Conservation (phyloP, 2,888 invertebrate genomes). For the Volucella inflata region DNA sequence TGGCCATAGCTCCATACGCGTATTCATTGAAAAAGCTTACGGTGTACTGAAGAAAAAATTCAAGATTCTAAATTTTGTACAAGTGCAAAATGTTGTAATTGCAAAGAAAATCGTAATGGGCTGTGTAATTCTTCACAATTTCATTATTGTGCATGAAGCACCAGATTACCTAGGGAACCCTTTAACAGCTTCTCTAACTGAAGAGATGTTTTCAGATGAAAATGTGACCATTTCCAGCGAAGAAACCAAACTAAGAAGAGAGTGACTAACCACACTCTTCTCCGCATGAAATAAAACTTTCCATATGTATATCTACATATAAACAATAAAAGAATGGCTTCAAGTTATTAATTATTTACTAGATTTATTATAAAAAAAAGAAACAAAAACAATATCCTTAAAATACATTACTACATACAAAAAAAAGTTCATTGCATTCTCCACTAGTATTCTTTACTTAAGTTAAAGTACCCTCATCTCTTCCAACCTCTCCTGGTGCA, state of each 20-base stretch:
- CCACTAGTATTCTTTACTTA: no score
- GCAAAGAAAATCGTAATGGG: not conserved
- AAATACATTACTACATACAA: not conserved
- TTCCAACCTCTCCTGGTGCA: conserved; percentile 4
- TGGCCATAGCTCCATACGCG: no score
- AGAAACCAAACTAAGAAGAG: not conserved
- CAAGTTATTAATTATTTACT: not conserved
- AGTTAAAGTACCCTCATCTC: not conserved
- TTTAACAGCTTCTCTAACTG: not conserved
- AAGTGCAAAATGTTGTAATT: no score
- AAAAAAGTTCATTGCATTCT: no score
- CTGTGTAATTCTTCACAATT: conserved; percentile 8
- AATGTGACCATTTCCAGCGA: conserved; percentile 5
- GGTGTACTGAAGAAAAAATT: conserved; percentile 1
- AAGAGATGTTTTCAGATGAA: conserved; percentile 5
- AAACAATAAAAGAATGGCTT: not conserved
- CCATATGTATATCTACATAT: no score
- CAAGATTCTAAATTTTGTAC: no score
- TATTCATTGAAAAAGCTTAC: not conserved
- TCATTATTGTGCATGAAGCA: conserved; percentile 1
- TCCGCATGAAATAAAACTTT: conserved; percentile 8
- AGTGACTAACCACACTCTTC: conserved; percentile 1
- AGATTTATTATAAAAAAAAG: no score
- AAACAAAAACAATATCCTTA: conserved; percentile 5
- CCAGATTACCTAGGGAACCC: not conserved